phyloP scores from a whole-genome alignment of 2,797 vertebrate species.

The Sternotherus odoratus region DNA sequence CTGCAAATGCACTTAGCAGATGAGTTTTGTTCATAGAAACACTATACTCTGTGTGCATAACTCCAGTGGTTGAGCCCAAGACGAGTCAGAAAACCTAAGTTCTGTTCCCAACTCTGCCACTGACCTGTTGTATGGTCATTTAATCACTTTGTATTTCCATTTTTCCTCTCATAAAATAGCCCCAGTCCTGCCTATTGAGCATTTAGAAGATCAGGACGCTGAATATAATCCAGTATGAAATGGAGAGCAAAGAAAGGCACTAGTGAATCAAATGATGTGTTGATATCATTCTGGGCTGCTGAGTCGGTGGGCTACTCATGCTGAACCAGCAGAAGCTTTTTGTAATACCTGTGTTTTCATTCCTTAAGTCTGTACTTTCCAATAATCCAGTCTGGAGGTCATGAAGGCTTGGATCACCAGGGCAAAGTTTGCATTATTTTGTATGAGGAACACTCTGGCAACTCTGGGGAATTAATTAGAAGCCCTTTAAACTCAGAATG shows the following conservation, averaged over 20 bases:
- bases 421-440: background rate
- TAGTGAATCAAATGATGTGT: background rate
- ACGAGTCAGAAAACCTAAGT: background rate
- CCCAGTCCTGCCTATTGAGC: background rate
- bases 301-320: background rate
- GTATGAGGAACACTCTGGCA: background rate
- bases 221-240: background rate
- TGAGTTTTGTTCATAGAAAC: background rate
- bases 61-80: background rate
- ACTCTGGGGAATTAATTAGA: background rate
- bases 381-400: background rate
- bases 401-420: background rate
- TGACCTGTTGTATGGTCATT: background rate
- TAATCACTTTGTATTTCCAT: background rate
- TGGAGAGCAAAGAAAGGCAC: background rate
- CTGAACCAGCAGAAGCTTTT: background rate
- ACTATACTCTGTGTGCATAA: background rate
- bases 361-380: background rate
- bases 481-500: background rate
- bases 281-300: background rate
- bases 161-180: background rate
- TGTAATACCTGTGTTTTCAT: background rate
- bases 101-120: background rate
- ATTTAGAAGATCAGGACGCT: background rate
- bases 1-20: background rate